phyloP scores from a whole-genome alignment of 64 coral and sea anemone genomes.

The Montipora capricornis region DNA sequence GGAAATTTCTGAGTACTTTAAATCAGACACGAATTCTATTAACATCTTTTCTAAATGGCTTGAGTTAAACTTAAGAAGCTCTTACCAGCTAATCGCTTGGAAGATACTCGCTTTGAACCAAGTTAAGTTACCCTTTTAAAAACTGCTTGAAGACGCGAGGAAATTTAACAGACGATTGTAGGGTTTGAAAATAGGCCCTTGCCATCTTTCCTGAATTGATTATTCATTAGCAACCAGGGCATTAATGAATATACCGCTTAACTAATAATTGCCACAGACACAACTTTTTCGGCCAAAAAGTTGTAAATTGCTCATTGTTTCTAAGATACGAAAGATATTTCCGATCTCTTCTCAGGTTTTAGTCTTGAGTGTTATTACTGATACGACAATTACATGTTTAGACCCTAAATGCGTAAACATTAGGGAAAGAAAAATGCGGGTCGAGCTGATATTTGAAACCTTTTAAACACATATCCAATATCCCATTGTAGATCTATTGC shows the following conservation, averaged over 20 bases:
- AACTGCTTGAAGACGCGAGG: too few species aligned
- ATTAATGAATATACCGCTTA: too few species aligned
- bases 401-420: neutral
- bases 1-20: conserved; percentile 7
- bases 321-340: neutral
- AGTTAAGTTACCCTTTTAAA: too few species aligned
- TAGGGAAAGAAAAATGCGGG: neutral
- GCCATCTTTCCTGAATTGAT: too few species aligned
- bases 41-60: neutral
- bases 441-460: neutral
- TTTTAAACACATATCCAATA: too few species aligned
- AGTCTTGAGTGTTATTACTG: neutral
- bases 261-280: too few species aligned
- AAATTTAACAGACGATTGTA: too few species aligned
- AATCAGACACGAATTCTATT: neutral
- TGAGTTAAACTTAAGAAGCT: neutral
- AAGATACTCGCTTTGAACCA: neutral
- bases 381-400: neutral
- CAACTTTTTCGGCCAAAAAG: too few species aligned
- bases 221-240: too few species aligned
- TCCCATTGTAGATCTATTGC: too few species aligned
- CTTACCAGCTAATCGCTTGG: neutral
- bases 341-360: neutral
- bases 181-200: too few species aligned
- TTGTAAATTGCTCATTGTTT: neutral